Conservation (phyloP, 1,140 invertebrate species). For the Drosophila kohkoa region DNA sequence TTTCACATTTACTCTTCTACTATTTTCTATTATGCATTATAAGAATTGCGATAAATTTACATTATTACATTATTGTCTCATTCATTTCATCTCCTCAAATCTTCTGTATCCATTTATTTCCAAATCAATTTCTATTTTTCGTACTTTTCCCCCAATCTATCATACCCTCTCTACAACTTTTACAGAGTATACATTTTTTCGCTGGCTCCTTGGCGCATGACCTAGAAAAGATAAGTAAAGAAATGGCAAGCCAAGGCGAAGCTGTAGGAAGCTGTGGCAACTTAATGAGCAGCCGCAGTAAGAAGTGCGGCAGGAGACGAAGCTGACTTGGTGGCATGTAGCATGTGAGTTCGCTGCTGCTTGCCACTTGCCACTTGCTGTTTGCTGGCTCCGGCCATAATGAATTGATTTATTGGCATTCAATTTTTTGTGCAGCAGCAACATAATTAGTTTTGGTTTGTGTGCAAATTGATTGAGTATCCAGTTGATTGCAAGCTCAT, state of each 20-base stretch:
- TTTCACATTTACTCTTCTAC: too few species aligned
- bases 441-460: slow-evolving; percentile 67
- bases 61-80: too few species aligned
- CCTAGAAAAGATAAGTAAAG: slow-evolving; percentile 63
- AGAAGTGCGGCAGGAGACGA: neutral
- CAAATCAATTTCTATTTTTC: too few species aligned
- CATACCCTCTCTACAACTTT: neutral
- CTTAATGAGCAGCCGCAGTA: slow-evolving; percentile 32
- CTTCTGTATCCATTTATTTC: too few species aligned
- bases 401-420: slow-evolving; percentile 75
- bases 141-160: neutral
- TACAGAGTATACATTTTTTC: slow-evolving; percentile 29
- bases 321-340: slow-evolving; percentile 21
- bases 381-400: slow-evolving; percentile 37
- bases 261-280: slow-evolving; percentile 10
- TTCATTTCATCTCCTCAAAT: too few species aligned
- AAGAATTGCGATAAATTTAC: too few species aligned
- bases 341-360: slow-evolving; percentile 43
- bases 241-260: slow-evolving; percentile 6
- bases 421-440: slow-evolving; percentile 48
- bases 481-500: slow-evolving; percentile 47
- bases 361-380: neutral
- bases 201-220: slow-evolving; percentile 46
- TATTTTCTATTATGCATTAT: too few species aligned
- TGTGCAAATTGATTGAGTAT: slow-evolving; percentile 69